Evolutionary conservation across 2,113 vertebrate species (phyloP).

Genomic region (Ailuropoda melanoleuca): DNA sequence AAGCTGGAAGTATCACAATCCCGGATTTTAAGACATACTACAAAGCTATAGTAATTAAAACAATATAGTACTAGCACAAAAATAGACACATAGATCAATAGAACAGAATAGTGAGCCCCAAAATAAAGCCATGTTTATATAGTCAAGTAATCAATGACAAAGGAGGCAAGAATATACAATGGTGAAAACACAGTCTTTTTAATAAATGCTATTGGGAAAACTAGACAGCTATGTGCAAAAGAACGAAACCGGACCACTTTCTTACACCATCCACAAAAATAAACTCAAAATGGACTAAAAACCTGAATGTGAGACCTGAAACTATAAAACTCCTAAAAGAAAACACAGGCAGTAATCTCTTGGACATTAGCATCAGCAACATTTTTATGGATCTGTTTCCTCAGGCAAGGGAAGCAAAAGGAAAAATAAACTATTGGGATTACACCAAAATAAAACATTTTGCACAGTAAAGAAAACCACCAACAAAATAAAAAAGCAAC

Average conservation of each 20-base stretch:
- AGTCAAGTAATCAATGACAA: not conserved
- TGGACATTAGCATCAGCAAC: not conserved
- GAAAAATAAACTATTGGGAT: not conserved
- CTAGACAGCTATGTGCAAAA: not conserved
- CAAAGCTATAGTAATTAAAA: not conserved
- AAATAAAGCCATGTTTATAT: not conserved
- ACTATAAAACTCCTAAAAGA: not conserved
- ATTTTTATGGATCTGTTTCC: not conserved
- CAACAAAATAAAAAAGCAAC: not conserved
- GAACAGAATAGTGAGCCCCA: not conserved
- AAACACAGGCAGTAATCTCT: not conserved
- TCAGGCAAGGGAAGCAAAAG: not conserved
- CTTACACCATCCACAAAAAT: not conserved
- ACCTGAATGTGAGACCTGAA: not conserved
- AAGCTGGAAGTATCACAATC: not conserved
- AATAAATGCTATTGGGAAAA: not conserved
- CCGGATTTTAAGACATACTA: not conserved
- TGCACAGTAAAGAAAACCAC: not conserved
- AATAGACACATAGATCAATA: not conserved
- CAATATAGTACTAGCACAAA: not conserved
- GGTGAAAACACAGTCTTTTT: not conserved
- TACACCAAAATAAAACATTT: not conserved
- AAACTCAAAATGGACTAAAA: not conserved
- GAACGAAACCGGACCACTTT: not conserved
- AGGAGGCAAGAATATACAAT: not conserved